These are phyloP conservation scores for Drosophila macrospina DNA, from an alignment of 2,888 invertebrate genomes.

Conservation along the genomic window DNA sequence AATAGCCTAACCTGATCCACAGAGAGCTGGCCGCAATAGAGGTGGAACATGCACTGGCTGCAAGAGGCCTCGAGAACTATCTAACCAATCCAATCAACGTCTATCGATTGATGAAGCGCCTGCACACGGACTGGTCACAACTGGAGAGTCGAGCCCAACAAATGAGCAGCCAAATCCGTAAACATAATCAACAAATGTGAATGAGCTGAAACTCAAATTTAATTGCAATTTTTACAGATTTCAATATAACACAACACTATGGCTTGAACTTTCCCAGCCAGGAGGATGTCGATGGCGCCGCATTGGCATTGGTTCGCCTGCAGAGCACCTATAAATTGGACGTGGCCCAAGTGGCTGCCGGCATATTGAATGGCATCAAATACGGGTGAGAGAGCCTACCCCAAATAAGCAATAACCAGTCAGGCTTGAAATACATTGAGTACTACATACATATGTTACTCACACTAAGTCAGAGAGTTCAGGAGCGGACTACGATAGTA, in stretches of 20 bases:
- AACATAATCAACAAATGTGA: conserved; percentile 11
- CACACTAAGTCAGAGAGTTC: conserved; percentile 22
- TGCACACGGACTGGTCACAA: conserved; percentile 95
- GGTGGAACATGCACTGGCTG: conserved; percentile 91
- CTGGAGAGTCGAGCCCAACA: conserved; percentile 90
- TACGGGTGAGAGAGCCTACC: conserved; percentile 87
- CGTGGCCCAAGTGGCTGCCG: conserved; percentile 93
- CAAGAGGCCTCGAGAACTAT: conserved; percentile 91
- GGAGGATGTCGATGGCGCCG: conserved; percentile 97
- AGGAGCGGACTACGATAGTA: conserved; percentile 27
- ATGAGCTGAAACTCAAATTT: conserved; percentile 3
- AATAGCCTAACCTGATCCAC: conserved; percentile 47
- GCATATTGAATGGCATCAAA: conserved; percentile 93
- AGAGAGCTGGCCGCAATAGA: conserved; percentile 88
- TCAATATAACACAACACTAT: conserved; percentile 89
- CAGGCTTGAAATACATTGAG: conserved; percentile 61
- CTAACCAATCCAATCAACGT: conserved; percentile 97
- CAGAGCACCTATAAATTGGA: conserved; percentile 97
- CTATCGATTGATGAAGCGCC: conserved; percentile 95
- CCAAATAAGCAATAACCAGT: conserved; percentile 75
- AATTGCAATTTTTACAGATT: conserved; percentile 85
- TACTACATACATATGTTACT: conserved; percentile 26
- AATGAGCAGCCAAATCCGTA: conserved; percentile 86
- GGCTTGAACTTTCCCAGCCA: conserved; percentile 91
- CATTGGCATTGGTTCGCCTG: conserved; percentile 95